Evolutionary conservation across 2,113 vertebrate genomes (phyloP).

Genomic region (Hepsetus odoe): DNA sequence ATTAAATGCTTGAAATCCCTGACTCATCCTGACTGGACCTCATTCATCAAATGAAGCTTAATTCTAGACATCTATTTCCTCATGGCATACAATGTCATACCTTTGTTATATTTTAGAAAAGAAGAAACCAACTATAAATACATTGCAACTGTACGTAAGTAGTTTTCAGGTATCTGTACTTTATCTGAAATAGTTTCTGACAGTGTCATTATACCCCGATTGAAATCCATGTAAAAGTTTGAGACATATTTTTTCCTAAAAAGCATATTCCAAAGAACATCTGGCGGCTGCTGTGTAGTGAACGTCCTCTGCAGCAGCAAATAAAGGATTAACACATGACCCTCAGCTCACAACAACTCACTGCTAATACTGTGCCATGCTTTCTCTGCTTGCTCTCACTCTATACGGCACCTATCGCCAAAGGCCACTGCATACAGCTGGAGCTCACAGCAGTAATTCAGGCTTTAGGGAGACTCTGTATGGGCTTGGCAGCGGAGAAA

Average conservation of each 20-base stretch:
- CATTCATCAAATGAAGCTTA: too few relatives aligned
- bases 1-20: too few relatives aligned
- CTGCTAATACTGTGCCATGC: slow-evolving; percentile 28
- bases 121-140: too few relatives aligned
- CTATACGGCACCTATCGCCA: not conserved
- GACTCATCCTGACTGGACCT: too few relatives aligned
- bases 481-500: slow-evolving; percentile 9
- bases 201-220: not conserved
- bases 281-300: slow-evolving; percentile 25
- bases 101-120: too few relatives aligned
- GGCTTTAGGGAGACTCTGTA: slow-evolving; percentile 22
- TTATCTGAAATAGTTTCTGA: too few relatives aligned
- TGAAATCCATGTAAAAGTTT: not conserved
- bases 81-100: too few relatives aligned
- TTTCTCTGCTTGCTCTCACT: slow-evolving; percentile 1
- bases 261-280: not conserved
- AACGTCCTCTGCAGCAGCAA: slow-evolving; percentile 3
- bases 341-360: slow-evolving; percentile 32
- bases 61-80: too few relatives aligned
- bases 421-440: slow-evolving; percentile 8
- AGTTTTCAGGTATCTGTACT: too few relatives aligned
- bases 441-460: slow-evolving; percentile 27
- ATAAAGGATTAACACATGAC: not conserved
- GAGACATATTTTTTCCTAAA: not conserved
- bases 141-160: too few relatives aligned